Evolutionary conservation across 1,140 invertebrate species (phyloP), one percentile per base, ranked within the genome.

Genomic region (Cydia fagiglandana): DNA sequence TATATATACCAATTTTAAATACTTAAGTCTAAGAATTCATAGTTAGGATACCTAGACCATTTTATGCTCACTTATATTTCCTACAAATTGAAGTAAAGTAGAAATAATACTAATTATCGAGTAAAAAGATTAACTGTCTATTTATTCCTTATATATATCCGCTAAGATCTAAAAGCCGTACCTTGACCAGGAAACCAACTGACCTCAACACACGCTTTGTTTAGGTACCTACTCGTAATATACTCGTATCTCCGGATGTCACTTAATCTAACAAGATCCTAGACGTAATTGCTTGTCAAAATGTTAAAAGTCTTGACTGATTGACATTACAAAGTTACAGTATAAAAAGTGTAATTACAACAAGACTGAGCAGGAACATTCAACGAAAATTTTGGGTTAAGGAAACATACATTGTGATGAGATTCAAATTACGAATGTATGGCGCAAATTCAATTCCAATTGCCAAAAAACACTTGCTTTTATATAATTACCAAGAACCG

Each of bases 281-380:
- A 20, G n/a, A 17, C 15, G 34, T 70, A 70, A 70, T 70, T 70
- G 66, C 66, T 70, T 70, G 66, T 70, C 66, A 70, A 70, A 61
- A 38, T 70, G 30, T 38, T 38, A 70, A 70, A 70, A 53, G 15
- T 10, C 30, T 45, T 70, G 66, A 70, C 34, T 70, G 66, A 70
- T 45, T 70, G 66, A 41, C 66, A 38, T 12, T 24, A 61, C 24
- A 61, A 24, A 24, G 56, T 24, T 61, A 24, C 56, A 61, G n/a
- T 56, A 56, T 56, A 56, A 17, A 56, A 50, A 41, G 38, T 50
- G 4, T 50, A n/a, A n/a, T n/a, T n/a, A 53, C 6, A 17, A 53
- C n/a, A n/a, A 53, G 4, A 17, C 50, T 53, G 4, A 53, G 12
- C 15, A 4, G 0, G 13, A 10, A 47, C 45, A 47, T 53, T 15